Evolutionary conservation across 2,113 vertebrate species (phyloP).

Genomic region (Halcyon senegalensis): DNA sequence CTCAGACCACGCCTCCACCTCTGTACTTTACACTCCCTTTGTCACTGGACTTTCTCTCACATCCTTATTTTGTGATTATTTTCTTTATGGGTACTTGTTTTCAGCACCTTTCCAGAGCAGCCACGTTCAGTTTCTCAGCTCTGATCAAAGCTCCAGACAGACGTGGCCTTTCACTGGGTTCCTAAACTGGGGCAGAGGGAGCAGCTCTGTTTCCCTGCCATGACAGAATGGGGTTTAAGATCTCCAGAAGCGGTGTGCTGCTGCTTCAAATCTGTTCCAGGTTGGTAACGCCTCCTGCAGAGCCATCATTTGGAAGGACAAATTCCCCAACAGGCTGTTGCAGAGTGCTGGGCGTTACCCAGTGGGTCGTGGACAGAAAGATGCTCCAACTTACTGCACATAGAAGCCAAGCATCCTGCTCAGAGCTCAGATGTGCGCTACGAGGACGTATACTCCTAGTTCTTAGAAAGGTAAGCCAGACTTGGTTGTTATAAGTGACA

Average conservation of each 20-base stretch:
- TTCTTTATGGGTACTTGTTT: not conserved
- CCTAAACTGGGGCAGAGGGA: not conserved
- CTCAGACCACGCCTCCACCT: not conserved
- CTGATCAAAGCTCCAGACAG: conserved; percentile 12
- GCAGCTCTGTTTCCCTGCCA: not conserved
- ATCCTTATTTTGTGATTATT: not conserved
- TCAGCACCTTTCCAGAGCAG: not conserved
- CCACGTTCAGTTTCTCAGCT: not conserved
- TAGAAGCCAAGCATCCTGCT: not conserved
- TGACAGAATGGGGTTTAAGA: not conserved
- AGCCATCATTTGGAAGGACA: not conserved
- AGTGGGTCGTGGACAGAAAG: not conserved
- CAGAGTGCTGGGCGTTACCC: not conserved
- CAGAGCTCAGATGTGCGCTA: not conserved
- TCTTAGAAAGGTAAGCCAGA: not conserved
- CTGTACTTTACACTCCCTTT: not conserved
- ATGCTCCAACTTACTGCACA: not conserved
- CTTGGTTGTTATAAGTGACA: not conserved
- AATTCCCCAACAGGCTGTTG: not conserved
- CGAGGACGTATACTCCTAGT: not conserved
- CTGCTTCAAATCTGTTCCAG: not conserved
- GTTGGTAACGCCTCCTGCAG: not conserved
- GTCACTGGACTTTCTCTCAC: not conserved
- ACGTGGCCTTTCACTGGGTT: not conserved
- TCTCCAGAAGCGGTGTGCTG: not conserved